Evolutionary conservation across 1,140 invertebrate genomes (phyloP), one percentile per base, ranked within the genome.

Genomic region (Trigoniulus corallinus): DNA sequence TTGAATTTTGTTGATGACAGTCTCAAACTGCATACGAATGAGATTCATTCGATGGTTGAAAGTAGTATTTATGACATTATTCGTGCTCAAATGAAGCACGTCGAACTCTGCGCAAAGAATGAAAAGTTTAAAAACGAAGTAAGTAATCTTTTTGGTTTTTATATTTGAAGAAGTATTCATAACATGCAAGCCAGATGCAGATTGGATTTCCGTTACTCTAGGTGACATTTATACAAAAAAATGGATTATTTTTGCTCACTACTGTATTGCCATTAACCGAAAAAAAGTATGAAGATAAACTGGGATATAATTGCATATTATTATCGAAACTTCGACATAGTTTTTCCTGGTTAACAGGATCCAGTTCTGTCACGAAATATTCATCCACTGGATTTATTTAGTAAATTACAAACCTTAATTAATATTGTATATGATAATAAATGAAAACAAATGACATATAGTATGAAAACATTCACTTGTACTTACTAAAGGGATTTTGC

Each of bases 1-100:
- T 58, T 83, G 12, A 70, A 71, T 23, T 67, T 84, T 39, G 57
- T 81, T 2, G 74, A 80, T 39, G 81, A 84, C 61, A 74, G 82
- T 54, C 61, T 84, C 45, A 75, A 75, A 50, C 63, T 86, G 4
- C 70, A 73, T 57, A 78, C 74, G 1, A 69, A 72, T 1, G 78
- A 83, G 60, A 68, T 79, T 43, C 68, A 80, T 49, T 62, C 70
- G 44, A 67, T 75, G 1, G 75, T 85, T 29, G 77, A 77, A 50
- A 69, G 73, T 29, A 71, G 76, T 12, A 64, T 86, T 12, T 67
- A 73, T 40, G 73, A 74, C 26, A 75, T 84, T 4, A 76, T 83
- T 61, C 67, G 70, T 40, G 71, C 75, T 18, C 80, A 85, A 62
- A 59, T 84, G 25, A 67, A 70, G 48, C 76, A 82, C 63, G 63